Conservation (phyloP, 2,113 vertebrate species). For the Crotalus tigris region DNA sequence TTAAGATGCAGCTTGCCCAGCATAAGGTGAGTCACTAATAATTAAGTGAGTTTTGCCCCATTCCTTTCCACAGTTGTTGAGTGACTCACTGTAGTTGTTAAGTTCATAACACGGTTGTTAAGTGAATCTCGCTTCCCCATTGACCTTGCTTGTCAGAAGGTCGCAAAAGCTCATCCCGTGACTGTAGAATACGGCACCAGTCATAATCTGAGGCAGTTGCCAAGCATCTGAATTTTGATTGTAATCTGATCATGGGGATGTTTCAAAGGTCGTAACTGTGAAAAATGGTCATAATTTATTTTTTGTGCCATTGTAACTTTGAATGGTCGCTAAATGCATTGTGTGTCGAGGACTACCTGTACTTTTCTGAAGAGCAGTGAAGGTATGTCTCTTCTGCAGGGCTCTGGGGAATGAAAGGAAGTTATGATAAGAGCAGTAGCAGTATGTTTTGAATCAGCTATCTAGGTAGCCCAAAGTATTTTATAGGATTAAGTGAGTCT, state of each 20-base stretch:
- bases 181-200: background rate
- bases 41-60: background rate
- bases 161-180: background rate
- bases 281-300: background rate
- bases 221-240: background rate
- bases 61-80: background rate
- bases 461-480: background rate
- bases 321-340: background rate
- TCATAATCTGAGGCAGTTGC: background rate
- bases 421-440: background rate
- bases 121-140: background rate
- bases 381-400: background rate
- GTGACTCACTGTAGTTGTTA: background rate
- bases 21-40: slow-evolving; percentile 85
- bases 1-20: slow-evolving; percentile 88
- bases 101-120: background rate
- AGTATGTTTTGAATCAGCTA: background rate
- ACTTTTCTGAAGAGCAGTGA: background rate
- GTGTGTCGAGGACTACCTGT: background rate
- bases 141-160: background rate
- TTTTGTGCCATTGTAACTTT: background rate
- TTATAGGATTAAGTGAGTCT: background rate
- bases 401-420: background rate
- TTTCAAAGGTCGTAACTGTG: background rate
- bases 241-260: background rate